These are phyloP conservation scores for Lepidochitona cinerea DNA, from an alignment of 2,888 invertebrate genomes.

Conservation along the genomic window DNA sequence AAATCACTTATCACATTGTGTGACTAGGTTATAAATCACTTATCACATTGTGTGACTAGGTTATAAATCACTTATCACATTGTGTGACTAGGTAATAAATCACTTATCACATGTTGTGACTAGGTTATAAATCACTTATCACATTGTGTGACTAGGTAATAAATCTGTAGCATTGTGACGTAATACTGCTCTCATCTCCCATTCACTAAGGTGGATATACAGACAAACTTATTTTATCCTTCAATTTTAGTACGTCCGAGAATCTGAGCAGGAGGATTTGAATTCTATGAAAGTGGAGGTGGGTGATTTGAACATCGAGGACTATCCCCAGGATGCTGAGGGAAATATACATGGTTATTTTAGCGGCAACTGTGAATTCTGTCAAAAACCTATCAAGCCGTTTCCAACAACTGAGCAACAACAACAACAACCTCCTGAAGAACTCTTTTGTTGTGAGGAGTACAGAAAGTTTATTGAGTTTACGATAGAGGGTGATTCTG, in stretches of 20 bases:
- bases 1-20: too few species aligned
- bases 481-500: conserved; percentile 43
- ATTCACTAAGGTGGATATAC: too few species aligned
- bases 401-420: conserved; percentile 67
- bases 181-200: too few species aligned
- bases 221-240: too few species aligned
- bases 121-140: too few species aligned
- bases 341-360: conserved; percentile 48
- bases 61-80: too few species aligned
- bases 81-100: too few species aligned
- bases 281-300: conserved; percentile 33
- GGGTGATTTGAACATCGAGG: conserved; percentile 15
- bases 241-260: conserved; percentile 51
- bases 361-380: conserved; percentile 66
- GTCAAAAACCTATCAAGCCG: conserved; percentile 53
- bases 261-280: conserved; percentile 51
- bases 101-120: too few species aligned
- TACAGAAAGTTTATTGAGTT: conserved; percentile 67
- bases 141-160: too few species aligned
- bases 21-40: too few species aligned
- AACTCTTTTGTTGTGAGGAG: conserved; percentile 67
- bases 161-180: too few species aligned
- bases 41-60: too few species aligned
- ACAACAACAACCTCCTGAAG: conserved; percentile 51
- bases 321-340: conserved; percentile 37